Evolutionary conservation across 2,113 vertebrate species (phyloP), one percentile per base, ranked within the genome.

Genomic region (Callocephalon fimbriatum): DNA sequence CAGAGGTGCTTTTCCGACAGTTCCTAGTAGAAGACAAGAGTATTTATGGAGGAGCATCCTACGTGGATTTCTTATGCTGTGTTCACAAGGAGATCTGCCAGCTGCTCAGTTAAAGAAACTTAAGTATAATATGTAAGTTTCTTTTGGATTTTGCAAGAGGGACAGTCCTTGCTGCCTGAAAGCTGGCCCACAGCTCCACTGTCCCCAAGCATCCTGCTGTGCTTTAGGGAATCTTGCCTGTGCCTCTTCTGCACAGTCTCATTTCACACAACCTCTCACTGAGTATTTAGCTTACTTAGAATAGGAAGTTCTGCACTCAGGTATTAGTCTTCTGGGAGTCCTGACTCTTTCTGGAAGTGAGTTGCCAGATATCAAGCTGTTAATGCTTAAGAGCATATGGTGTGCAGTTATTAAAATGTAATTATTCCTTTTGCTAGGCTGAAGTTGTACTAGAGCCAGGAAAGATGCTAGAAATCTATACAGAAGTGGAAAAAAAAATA

Each of bases 21-120:
- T 97, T 98, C 92, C 98, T 99, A 37, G 99, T 99, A 82, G 99
- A 99, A 98, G 99, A 99, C 89, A 99, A 99, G 97, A 98, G 97
- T 59, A 97, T 99, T 62, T 97, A 99, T 4, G 99, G 99, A 25
- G 99, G 99, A 25, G 97, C 99, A 3, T 99, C 99, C 2, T 99
- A 99, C 0, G 96, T 99, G 98, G 99, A 99, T 98, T 99, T 99
- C 98, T 98, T 99, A 50, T 99, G 99, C 95, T 99, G 98, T 29
- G 98, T 99, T 93, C 98, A 99, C 98, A 98, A 98, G 89, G 99
- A 99, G 97, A 99, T 99, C 97, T 98, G 99, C 71, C 99, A 99
- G 94, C 98, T 99, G 84, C 99, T 99, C 71, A 99, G 98, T 75
- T 99, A 99, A 56, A 47, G 51, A 80, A 58, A 62, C 37, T 23